Conservation (phyloP, 1,140 invertebrate species). For the Lasaia peninsularis region DNA sequence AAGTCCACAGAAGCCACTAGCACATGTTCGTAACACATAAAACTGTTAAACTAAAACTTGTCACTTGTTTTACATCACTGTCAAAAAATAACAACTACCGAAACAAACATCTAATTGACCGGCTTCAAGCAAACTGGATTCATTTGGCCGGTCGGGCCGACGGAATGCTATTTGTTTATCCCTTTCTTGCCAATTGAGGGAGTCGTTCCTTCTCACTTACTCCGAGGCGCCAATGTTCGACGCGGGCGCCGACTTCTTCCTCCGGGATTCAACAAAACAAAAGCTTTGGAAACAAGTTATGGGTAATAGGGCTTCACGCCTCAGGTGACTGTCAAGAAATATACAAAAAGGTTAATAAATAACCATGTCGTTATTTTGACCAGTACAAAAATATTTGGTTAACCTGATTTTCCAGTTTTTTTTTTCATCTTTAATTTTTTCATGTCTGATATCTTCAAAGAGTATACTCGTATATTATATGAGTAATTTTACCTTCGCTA, state of each 20-base stretch:
- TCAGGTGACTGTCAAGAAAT: slow-evolving; percentile 51
- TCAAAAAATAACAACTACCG: slow-evolving; percentile 35
- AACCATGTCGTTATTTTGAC: slow-evolving; percentile 9
- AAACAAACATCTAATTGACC: slow-evolving; percentile 51
- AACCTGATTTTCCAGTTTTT: slow-evolving; percentile 7
- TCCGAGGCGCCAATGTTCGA: slow-evolving; percentile 63
- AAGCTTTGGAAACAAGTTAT: slow-evolving; percentile 69
- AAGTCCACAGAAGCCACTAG: slow-evolving; percentile 33
- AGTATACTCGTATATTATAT: no score
- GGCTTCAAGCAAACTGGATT: slow-evolving; percentile 68
- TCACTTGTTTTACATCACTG: slow-evolving; percentile 65
- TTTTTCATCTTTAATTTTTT: no score
- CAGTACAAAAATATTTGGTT: neutral
- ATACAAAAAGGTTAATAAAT: slow-evolving; percentile 2
- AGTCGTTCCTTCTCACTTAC: slow-evolving; percentile 38
- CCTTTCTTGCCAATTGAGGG: slow-evolving; percentile 33
- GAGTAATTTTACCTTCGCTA: no score
- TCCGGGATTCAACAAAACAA: slow-evolving; percentile 66
- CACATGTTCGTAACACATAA: slow-evolving; percentile 48
- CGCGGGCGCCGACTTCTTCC: slow-evolving; percentile 68
- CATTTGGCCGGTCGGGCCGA: slow-evolving; percentile 53
- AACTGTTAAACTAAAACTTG: slow-evolving; percentile 34
- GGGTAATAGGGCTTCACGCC: slow-evolving; percentile 51
- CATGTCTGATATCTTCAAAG: no score
- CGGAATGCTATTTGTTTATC: slow-evolving; percentile 63